These are phyloP conservation scores for Lerema accius DNA, from an alignment of 1,140 invertebrate species.

Conservation along the genomic window DNA sequence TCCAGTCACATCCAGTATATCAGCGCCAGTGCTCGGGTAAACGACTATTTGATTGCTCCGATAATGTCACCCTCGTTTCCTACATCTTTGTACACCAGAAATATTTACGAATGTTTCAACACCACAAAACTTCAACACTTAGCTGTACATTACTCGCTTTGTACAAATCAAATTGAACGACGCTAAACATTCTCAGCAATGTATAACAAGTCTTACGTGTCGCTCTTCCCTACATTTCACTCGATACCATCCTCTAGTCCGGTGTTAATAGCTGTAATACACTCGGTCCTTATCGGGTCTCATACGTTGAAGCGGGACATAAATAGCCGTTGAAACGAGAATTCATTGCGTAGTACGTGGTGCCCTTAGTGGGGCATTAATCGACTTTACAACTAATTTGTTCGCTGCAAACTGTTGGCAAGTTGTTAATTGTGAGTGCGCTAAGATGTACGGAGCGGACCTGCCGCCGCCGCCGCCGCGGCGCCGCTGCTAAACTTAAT, in stretches of 20 bases:
- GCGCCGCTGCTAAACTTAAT: conserved; percentile 13
- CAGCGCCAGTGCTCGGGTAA: conserved; percentile 31
- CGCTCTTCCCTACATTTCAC: conserved; percentile 4
- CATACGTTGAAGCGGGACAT: conserved; percentile 17
- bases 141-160: conserved; percentile 8
- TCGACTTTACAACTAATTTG: conserved; percentile 33
- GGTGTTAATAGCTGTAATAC: conserved; percentile 29
- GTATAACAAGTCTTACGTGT: not conserved
- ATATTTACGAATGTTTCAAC: conserved; percentile 4
- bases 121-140: not conserved
- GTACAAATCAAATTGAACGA: not conserved
- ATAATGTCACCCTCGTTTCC: conserved; percentile 34
- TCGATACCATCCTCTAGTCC: conserved; percentile 25
- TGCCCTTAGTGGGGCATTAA: conserved; percentile 32
- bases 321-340: conserved; percentile 31
- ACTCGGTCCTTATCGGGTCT: conserved; percentile 15
- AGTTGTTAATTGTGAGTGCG: conserved; percentile 26
- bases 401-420: conserved; percentile 30
- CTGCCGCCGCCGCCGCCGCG: not conserved
- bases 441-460: conserved; percentile 25
- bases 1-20: conserved; percentile 32
- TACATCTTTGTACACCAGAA: conserved; percentile 26
- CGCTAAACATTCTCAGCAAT: conserved; percentile 9
- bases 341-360: conserved; percentile 33
- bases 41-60: conserved; percentile 35